Evolutionary conservation across 1,140 invertebrate genomes (phyloP).

Genomic region (Hyphantria cunea): DNA sequence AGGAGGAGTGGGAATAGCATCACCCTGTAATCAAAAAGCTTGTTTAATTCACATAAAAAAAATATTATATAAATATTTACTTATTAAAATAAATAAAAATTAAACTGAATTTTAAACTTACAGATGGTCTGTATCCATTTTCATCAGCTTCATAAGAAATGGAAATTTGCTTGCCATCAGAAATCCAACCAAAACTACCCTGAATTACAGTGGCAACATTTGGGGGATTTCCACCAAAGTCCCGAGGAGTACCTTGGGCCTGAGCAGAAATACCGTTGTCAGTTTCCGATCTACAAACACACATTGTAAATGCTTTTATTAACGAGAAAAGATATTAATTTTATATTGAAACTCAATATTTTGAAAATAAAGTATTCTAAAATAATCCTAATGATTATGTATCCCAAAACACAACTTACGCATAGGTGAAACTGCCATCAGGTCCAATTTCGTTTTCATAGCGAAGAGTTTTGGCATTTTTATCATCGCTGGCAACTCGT

Average conservation of each 20-base stretch:
- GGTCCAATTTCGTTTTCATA: constrained; percentile 32
- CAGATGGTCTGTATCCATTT: constrained; percentile 75
- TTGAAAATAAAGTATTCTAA: too few species aligned
- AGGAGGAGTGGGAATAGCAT: constrained; percentile 61
- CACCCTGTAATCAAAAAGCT: constrained; percentile 43
- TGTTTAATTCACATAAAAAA: background rate
- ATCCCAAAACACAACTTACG: too few species aligned
- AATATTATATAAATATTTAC: background rate
- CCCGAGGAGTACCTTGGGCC: constrained; percentile 67
- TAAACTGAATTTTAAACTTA: constrained; percentile 29
- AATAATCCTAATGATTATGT: too few species aligned
- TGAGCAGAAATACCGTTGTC: constrained; percentile 79
- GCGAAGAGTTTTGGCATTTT: constrained; percentile 23
- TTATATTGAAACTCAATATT: too few species aligned
- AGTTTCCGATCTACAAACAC: constrained; percentile 66
- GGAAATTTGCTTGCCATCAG: constrained; percentile 46
- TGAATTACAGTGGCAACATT: constrained; percentile 42
- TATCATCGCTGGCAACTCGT: constrained; percentile 19
- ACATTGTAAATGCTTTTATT: background rate
- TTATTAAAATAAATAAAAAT: background rate
- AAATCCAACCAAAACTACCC: constrained; percentile 44
- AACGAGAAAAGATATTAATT: background rate
- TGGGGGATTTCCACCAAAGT: constrained; percentile 72
- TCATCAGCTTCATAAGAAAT: constrained; percentile 76
- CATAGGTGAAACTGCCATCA: constrained; percentile 35